Conservation (phyloP, 1,140 invertebrate species). For the Zaprionus inermis region DNA sequence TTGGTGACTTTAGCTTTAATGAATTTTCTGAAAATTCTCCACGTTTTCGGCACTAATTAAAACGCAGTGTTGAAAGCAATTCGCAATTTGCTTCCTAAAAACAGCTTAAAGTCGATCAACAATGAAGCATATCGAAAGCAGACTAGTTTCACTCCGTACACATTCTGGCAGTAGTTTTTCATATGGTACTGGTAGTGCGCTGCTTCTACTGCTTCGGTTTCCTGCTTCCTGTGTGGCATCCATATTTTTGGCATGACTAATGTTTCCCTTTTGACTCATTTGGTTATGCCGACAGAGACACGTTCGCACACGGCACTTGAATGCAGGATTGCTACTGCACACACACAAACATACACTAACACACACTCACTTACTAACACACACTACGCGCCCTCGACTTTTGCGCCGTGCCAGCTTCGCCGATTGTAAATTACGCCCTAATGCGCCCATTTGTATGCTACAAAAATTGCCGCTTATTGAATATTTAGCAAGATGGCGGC, state of each 20-base stretch:
- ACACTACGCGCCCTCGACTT: conserved; percentile 47
- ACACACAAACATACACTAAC: conserved; percentile 21
- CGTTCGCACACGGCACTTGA: conserved; percentile 11
- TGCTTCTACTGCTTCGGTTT: not conserved
- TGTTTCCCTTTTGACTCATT: conserved; percentile 82
- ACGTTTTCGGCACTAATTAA: conserved; percentile 66
- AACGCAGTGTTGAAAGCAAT: conserved; percentile 68
- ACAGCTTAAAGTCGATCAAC: conserved; percentile 47
- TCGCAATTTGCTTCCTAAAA: conserved; percentile 54
- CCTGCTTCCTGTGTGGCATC: conserved; percentile 20
- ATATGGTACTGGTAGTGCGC: not conserved
- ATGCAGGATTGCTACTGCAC: conserved; percentile 23
- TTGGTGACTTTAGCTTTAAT: conserved; percentile 38
- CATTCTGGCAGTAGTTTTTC: not conserved
- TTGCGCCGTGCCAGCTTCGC: conserved; percentile 47
- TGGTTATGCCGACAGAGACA: conserved; percentile 53
- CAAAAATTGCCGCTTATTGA: conserved; percentile 83
- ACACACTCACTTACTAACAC: conserved; percentile 17
- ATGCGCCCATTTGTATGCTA: conserved; percentile 82
- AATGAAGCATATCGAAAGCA: not conserved
- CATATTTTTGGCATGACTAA: conserved; percentile 67
- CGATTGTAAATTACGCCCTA: conserved; percentile 81
- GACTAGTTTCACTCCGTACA: too few relatives aligned
- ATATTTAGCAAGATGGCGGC: conserved; percentile 68
- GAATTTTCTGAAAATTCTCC: conserved; percentile 63